Base-by-base conservation (phyloP, 2,888 invertebrate species). In the Druceiella hillmani region DNA sequence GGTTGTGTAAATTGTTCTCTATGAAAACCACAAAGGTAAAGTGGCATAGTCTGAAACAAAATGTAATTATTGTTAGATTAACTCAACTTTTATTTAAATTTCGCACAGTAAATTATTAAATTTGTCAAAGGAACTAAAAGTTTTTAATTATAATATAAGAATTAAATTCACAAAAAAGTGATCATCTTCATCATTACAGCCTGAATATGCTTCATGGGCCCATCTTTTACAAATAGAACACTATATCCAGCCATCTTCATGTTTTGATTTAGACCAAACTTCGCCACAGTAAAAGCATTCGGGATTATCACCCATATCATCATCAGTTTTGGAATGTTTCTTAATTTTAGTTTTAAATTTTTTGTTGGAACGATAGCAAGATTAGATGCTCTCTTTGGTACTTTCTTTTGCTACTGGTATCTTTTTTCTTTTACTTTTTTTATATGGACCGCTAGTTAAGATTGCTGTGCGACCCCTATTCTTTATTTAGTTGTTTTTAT, bases 241-340 rank as follows among this genome's bases (percentile, higher is more conserved):
- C 24, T 26, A 36, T 40, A 37, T 38, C 40, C 40, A 40, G 29
- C 40, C 36, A 40, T 40, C 33, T 36, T 38, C 40, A 36, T 36
- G 26, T 40, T 40, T 40, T 25, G 30, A 37, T 26, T 40, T 40
- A 12, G 40, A 38, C 36, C 40, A 40, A 37, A 11, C 14, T 40
- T 40, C 36, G 4, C 40, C 31, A 22, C 36, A 36, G 37, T 40
- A 38, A 40, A 40, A 37, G 37, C 31, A 40, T 6, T 40, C 40
- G 27, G 40, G 30, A 26, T 40, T 36, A 3, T 40, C 36, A 40
- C 36, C 36, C 30, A 7, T 14, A 22, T 40, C 40, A 24, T 40
- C 36, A 31, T 40, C 36, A 40, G 16, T 38, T 24, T 36, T 12
- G n/a, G 11, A 7, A 22, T 17, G 17, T 38, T 38, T 38, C 27